Percentiles rank a stretch among this genome's conserved stretches.
These are phyloP conservation scores for Stenichneumon culpator DNA, from an alignment of 2,888 invertebrate genomes.

Conservation along the genomic window DNA sequence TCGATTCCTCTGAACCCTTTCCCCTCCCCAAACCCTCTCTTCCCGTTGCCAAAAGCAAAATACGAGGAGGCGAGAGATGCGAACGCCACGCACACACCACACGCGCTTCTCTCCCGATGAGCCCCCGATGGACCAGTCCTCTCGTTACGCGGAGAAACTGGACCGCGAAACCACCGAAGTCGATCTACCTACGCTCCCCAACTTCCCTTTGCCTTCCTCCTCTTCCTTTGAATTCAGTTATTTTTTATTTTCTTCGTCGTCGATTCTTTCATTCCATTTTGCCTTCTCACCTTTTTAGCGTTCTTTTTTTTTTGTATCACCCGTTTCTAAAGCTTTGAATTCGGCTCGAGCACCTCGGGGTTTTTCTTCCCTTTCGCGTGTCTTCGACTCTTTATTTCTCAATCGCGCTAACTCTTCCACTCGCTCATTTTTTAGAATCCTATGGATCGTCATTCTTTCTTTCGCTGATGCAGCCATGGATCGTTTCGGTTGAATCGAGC, in stretches of 20 bases:
- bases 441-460: background rate
- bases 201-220: background rate
- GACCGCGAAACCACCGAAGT: constrained; percentile 28
- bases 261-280: background rate
- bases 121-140: constrained; percentile 7
- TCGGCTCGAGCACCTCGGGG: background rate
- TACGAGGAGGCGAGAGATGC: constrained; percentile 9
- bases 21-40: background rate
- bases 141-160: constrained; percentile 35
- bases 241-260: background rate
- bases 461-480: background rate
- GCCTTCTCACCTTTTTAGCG: background rate
- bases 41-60: constrained; percentile 14
- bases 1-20: constrained; percentile 71
- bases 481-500: constrained; percentile 9
- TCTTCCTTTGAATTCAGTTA: background rate
- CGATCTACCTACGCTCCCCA: constrained; percentile 8
- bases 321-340: background rate
- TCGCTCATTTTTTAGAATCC: constrained; percentile 1
- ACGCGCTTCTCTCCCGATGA: background rate
- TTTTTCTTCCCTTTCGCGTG: background rate
- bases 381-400: background rate
- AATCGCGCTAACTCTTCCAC: background rate
- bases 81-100: constrained; percentile 9
- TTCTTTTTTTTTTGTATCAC: background rate